Conservation (phyloP, 2,797 vertebrate genomes). For the Antrozous pallidus region DNA sequence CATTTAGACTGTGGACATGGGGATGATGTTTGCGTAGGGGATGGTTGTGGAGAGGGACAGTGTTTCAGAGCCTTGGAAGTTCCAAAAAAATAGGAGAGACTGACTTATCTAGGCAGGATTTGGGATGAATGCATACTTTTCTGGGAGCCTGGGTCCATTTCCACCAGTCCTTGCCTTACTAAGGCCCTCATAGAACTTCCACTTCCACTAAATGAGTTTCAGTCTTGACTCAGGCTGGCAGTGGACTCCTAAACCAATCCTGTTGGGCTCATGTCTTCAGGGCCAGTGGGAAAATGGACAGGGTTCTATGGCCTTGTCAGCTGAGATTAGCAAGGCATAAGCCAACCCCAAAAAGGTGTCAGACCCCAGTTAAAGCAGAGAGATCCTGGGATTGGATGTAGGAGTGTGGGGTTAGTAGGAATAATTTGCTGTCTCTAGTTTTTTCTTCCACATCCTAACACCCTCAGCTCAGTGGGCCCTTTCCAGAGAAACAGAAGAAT, state of each 20-base stretch:
- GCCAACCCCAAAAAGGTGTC: neutral
- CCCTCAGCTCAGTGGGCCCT: neutral
- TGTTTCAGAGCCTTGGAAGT: neutral
- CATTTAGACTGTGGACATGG: neutral
- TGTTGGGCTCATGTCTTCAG: neutral
- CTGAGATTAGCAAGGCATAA: neutral
- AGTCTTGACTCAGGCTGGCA: neutral
- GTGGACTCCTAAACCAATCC: neutral
- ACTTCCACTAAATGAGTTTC: neutral
- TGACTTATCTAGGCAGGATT: neutral
- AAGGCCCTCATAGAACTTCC: neutral
- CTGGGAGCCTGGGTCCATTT: neutral
- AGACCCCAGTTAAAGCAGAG: too few species aligned
- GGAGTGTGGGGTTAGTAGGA: neutral
- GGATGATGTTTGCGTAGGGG: neutral
- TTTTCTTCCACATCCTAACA: neutral
- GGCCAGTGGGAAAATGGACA: neutral
- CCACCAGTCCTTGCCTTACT: neutral
- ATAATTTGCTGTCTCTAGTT: neutral
- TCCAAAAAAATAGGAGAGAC: neutral
- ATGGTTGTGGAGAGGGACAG: neutral
- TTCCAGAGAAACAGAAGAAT: constrained; percentile 47
- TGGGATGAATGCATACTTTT: neutral
- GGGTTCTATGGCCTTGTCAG: neutral
- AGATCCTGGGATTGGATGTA: too few species aligned